Percentiles rank a stretch among this genome's conserved stretches.
Conservation (phyloP, 2,113 vertebrate genomes). For the Candoia aspera region DNA sequence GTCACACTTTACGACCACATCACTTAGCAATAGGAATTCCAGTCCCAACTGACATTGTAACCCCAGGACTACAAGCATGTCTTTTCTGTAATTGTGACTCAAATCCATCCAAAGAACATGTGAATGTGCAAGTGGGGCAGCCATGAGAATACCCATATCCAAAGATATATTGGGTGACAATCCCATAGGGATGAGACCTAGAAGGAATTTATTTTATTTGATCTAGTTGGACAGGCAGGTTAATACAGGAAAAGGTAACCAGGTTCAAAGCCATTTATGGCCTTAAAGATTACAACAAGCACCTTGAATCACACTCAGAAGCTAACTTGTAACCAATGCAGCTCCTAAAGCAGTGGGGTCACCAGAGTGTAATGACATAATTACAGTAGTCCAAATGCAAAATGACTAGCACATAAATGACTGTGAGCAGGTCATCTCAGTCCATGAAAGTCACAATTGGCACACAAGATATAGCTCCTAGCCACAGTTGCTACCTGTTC, state of each 20-base stretch:
- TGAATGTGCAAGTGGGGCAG: not conserved
- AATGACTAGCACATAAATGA: not conserved
- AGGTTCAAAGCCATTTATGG: not conserved
- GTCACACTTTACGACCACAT: not conserved
- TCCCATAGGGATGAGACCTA: not conserved
- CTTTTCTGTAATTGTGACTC: not conserved
- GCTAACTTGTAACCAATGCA: too few species aligned
- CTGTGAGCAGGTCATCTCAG: not conserved
- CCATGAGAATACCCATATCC: not conserved
- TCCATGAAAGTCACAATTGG: not conserved
- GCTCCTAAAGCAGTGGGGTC: not conserved
- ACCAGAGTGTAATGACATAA: not conserved
- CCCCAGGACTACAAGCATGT: not conserved
- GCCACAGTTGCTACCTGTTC: not conserved
- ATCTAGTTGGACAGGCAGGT: not conserved
- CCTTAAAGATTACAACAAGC: not conserved
- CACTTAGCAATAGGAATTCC: not conserved
- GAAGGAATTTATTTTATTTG: not conserved
- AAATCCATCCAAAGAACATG: not conserved
- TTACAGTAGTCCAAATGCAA: not conserved
- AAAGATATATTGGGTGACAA: not conserved
- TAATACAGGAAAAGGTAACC: not conserved
- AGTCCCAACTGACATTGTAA: not conserved
- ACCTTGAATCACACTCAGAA: not conserved
- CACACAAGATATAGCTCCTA: not conserved